These are phyloP conservation scores for Fragariocoptes setiger DNA, from an alignment of 1,140 invertebrate genomes.

Conservation along the genomic window DNA sequence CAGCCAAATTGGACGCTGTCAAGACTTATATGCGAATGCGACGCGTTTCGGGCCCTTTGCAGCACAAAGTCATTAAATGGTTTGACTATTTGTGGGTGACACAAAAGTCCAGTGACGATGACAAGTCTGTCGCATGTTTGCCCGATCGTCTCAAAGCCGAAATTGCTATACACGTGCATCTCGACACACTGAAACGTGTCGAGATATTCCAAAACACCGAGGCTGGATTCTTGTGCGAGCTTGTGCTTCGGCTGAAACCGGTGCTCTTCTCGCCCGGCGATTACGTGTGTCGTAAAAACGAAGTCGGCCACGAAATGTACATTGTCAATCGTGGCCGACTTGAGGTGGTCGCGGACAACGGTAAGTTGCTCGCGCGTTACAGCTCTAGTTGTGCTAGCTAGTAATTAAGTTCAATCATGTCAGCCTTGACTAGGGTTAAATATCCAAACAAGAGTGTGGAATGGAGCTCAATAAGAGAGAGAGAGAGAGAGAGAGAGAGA, in stretches of 20 bases:
- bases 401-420: no score
- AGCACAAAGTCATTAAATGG: slow-evolving; percentile 95
- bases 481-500: no score
- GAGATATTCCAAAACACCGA: slow-evolving; percentile 98
- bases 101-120: slow-evolving; percentile 90
- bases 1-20: slow-evolving; percentile 84
- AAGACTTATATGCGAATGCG: slow-evolving; percentile 95
- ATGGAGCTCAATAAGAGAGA: no score
- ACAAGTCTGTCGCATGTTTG: slow-evolving; percentile 67
- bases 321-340: slow-evolving; percentile 76
- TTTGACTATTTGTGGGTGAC: slow-evolving; percentile 96
- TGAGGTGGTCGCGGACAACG: slow-evolving; percentile 70
- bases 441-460: no score
- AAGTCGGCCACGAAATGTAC: slow-evolving; percentile 97
- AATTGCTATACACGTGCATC: slow-evolving; percentile 91
- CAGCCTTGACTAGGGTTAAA: no score
- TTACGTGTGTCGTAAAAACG: slow-evolving; percentile 93
- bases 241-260: slow-evolving; percentile 64
- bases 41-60: slow-evolving; percentile 64
- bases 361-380: no score
- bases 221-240: slow-evolving; percentile 83
- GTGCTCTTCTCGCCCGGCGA: slow-evolving; percentile 90
- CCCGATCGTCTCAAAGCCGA: slow-evolving; percentile 85
- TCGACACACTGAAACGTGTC: slow-evolving; percentile 84
- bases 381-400: no score